Conservation (phyloP, 2,888 invertebrate species). For the Heliconius charithonia region DNA sequence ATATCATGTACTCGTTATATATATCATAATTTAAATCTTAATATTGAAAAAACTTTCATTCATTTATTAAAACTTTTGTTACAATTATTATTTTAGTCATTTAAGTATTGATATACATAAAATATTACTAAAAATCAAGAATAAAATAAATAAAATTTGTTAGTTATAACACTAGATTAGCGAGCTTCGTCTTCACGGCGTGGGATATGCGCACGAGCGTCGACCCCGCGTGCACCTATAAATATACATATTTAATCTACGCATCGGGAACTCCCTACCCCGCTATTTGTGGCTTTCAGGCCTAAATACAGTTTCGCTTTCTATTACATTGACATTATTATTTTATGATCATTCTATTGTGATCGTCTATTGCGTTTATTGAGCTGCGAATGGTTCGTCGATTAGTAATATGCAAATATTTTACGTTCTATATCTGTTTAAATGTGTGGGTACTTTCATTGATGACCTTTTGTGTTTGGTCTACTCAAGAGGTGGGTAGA, state of each 20-base stretch:
- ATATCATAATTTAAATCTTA: background rate
- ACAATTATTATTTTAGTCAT: too few relatives aligned
- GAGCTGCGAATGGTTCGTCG: background rate
- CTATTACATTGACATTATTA: conserved; percentile 36
- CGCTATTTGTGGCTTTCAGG: conserved; percentile 50
- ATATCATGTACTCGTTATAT: too few relatives aligned
- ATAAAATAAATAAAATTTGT: background rate
- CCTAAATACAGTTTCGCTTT: conserved; percentile 42
- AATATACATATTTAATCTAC: conserved; percentile 72
- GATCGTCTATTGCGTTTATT: conserved; percentile 14
- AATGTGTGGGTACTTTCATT: background rate
- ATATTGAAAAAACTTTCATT: too few relatives aligned
- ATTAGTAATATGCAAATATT: conserved; percentile 17
- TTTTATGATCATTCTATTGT: conserved; percentile 25
- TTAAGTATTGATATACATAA: background rate
- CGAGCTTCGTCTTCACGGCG: conserved; percentile 60
- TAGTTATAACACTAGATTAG: conserved; percentile 30
- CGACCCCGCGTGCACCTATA: conserved; percentile 80
- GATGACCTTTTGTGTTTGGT: background rate
- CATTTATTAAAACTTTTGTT: too few relatives aligned
- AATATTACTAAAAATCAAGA: background rate
- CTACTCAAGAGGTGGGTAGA: too few relatives aligned
- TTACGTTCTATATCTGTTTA: background rate
- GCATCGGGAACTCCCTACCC: conserved; percentile 57
- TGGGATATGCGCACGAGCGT: conserved; percentile 74